These are phyloP conservation scores for Idaea aversata DNA, from an alignment of 2,888 invertebrate genomes.

Conservation along the genomic window DNA sequence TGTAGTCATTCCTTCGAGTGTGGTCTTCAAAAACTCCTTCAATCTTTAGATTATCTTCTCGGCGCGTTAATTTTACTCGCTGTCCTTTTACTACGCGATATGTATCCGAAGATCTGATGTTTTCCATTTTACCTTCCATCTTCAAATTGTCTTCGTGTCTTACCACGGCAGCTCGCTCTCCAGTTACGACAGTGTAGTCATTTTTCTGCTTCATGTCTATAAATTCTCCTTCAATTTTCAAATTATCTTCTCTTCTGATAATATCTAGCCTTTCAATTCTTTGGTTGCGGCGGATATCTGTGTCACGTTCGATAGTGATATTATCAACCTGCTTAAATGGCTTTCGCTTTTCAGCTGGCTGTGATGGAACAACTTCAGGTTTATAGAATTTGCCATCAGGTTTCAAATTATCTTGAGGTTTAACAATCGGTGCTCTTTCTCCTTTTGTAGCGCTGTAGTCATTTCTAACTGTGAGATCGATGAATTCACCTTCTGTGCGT, in stretches of 20 bases:
- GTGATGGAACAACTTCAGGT: constrained; percentile 71
- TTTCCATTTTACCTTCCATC: constrained; percentile 82
- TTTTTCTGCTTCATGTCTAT: constrained; percentile 78
- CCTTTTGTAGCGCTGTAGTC: constrained; percentile 78
- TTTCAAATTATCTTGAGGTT: constrained; percentile 83
- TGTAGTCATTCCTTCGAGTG: constrained; percentile 80
- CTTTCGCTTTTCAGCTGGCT: constrained; percentile 79
- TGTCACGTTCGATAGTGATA: constrained; percentile 75
- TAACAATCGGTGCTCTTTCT: constrained; percentile 81
- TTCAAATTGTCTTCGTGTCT: constrained; percentile 83
- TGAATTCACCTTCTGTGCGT: constrained; percentile 78
- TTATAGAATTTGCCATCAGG: constrained; percentile 80
- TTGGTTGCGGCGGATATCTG: constrained; percentile 53
- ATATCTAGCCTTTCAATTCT: constrained; percentile 81
- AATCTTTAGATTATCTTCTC: constrained; percentile 81
- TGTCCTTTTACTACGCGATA: constrained; percentile 78
- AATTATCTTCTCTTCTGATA: constrained; percentile 82
- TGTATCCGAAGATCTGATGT: constrained; percentile 75
- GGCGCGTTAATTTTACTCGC: constrained; percentile 73
- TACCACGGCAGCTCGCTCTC: constrained; percentile 75
- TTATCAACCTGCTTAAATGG: constrained; percentile 81
- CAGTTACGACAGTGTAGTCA: constrained; percentile 73
- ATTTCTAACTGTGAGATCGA: constrained; percentile 71
- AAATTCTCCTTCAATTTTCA: constrained; percentile 82
- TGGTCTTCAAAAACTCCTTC: constrained; percentile 83